Percentiles rank a stretch among this genome's conserved stretches.
phyloP scores from a whole-genome alignment of 2,888 invertebrate species.

The Linyphia triangularis region DNA sequence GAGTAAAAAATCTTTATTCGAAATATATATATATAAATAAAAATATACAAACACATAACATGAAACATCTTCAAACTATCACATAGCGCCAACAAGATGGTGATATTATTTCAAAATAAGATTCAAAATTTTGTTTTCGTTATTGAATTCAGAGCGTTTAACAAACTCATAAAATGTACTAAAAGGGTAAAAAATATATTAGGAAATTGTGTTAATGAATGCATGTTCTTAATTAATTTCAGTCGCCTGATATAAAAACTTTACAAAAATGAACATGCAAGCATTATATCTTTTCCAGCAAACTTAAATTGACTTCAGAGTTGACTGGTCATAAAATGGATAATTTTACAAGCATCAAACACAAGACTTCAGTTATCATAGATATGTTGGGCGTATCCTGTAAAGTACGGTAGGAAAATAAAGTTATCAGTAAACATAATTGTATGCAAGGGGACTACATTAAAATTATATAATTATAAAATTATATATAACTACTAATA shows the following conservation, averaged over 20 bases:
- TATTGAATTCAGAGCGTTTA: background rate
- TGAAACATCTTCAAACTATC: conserved; percentile 48
- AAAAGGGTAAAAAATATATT: background rate
- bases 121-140: background rate
- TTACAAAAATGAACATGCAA: background rate
- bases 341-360: background rate
- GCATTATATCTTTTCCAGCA: background rate
- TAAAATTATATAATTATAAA: too few relatives aligned
- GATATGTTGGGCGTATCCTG: conserved; percentile 8
- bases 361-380: conserved; percentile 22
- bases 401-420: conserved; percentile 32
- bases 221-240: background rate
- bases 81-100: conserved; percentile 46
- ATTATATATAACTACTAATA: too few relatives aligned
- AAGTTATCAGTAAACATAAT: background rate
- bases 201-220: background rate
- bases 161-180: too few relatives aligned
- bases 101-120: background rate
- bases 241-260: background rate
- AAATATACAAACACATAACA: conserved; percentile 53
- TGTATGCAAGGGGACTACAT: background rate
- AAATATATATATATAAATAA: conserved; percentile 58
- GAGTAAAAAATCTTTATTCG: conserved; percentile 60
- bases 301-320: background rate
- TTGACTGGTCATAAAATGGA: background rate